A percentile compares a stretch with the other conserved stretches of the same genome.
Evolutionary conservation across 1,140 invertebrate species (phyloP).

Genomic region (Agrypnia vestita): DNA sequence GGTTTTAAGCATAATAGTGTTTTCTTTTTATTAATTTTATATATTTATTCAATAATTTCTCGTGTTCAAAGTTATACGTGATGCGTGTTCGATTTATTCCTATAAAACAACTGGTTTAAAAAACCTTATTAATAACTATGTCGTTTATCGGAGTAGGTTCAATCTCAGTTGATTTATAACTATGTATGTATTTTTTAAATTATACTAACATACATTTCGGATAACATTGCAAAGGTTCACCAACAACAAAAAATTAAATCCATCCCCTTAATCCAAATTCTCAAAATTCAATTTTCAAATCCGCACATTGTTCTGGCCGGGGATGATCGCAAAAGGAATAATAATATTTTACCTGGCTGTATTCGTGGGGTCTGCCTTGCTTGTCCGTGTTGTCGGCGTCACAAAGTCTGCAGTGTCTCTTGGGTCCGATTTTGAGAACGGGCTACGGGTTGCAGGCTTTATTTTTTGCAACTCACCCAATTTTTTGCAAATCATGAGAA

Average conservation of each 20-base stretch:
- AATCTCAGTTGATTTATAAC: no score
- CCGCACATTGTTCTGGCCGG: conserved; percentile 7
- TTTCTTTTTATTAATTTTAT: no score
- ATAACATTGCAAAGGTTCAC: no score
- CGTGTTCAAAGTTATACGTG: no score
- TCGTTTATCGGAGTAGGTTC: no score
- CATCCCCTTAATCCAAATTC: conserved; percentile 20
- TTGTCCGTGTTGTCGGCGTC: conserved; percentile 44
- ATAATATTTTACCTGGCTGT: conserved; percentile 56
- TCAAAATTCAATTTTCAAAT: conserved; percentile 42
- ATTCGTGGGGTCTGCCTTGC: conserved; percentile 12
- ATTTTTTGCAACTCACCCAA: conserved; percentile 38
- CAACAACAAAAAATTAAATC: neutral
- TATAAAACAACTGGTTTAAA: no score
- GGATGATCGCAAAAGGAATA: conserved; percentile 43
- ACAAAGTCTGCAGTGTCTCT: conserved; percentile 50
- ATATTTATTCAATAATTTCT: no score
- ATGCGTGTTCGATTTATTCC: no score
- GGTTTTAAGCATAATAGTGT: no score
- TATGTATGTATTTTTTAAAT: no score
- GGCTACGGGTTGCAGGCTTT: conserved; percentile 8
- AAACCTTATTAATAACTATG: no score
- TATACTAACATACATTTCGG: no score
- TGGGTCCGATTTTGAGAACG: conserved; percentile 29
- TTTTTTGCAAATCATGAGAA: conserved; percentile 56